Conservation (phyloP, 2,113 vertebrate genomes). For the Caranx melampygus region DNA sequence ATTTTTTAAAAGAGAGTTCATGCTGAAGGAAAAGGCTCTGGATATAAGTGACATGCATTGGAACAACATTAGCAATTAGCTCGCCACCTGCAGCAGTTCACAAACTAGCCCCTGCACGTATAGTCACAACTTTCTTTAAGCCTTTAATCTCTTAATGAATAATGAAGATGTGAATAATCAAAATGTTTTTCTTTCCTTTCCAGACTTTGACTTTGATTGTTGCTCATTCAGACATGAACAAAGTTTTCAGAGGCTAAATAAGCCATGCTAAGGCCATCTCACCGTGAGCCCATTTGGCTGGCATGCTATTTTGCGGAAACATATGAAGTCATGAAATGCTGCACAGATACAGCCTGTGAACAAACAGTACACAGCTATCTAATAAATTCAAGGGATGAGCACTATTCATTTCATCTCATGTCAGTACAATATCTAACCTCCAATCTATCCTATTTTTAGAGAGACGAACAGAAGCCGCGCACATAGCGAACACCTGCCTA, state of each 20-base stretch:
- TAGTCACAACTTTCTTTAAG: neutral
- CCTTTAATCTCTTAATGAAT: neutral
- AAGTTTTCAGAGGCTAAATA: neutral
- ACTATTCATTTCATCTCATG: neutral
- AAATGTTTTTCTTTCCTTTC: neutral
- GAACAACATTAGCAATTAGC: neutral
- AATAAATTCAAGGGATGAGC: neutral
- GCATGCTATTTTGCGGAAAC: conserved; percentile 2
- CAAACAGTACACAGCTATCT: neutral
- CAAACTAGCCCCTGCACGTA: neutral
- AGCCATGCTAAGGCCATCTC: neutral
- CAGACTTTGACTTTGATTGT: neutral
- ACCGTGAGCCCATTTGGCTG: conserved; percentile 9
- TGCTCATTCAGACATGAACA: neutral
- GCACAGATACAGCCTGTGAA: neutral
- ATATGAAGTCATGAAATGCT: neutral
- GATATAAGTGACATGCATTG: neutral
- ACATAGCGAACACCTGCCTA: conserved; percentile 5
- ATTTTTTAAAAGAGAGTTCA: neutral
- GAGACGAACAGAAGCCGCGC: neutral
- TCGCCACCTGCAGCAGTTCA: neutral
- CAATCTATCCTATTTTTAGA: neutral
- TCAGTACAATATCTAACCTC: neutral
- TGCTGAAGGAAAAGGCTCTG: neutral
- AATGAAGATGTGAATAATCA: neutral